Conservation (phyloP, 2,797 vertebrate genomes). For the Zenarchopterus dispar region DNA sequence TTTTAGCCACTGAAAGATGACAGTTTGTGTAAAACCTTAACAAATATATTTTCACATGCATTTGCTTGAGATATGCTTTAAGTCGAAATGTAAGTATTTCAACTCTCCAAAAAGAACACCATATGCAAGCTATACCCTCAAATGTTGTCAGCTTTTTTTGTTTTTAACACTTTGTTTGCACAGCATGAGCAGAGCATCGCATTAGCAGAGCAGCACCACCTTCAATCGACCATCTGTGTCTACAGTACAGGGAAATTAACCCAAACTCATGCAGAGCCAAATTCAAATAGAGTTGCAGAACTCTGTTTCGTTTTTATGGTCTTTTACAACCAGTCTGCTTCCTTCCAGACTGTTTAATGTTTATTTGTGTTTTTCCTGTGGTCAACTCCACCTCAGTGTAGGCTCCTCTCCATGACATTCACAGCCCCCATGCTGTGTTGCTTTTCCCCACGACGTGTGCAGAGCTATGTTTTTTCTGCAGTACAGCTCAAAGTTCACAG, state of each 20-base stretch:
- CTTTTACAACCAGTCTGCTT: too few species aligned
- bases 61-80: too few species aligned
- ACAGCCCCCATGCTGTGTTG: not conserved
- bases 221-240: not conserved
- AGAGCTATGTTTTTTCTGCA: not conserved
- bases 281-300: not conserved
- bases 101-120: not conserved
- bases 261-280: too few species aligned
- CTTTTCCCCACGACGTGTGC: not conserved
- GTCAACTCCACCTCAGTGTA: not conserved
- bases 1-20: too few species aligned
- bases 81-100: not conserved
- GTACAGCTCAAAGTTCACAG: not conserved
- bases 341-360: too few species aligned
- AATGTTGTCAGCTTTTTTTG: not conserved
- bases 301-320: not conserved
- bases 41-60: too few species aligned
- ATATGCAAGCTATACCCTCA: not conserved
- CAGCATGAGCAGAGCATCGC: not conserved
- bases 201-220: not conserved
- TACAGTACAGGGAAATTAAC: too few species aligned
- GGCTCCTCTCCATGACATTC: not conserved
- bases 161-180: not conserved
- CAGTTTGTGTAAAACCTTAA: too few species aligned
- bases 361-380: not conserved